Base-by-base conservation (phyloP, 2,113 vertebrate species). In the Equus quagga region DNA sequence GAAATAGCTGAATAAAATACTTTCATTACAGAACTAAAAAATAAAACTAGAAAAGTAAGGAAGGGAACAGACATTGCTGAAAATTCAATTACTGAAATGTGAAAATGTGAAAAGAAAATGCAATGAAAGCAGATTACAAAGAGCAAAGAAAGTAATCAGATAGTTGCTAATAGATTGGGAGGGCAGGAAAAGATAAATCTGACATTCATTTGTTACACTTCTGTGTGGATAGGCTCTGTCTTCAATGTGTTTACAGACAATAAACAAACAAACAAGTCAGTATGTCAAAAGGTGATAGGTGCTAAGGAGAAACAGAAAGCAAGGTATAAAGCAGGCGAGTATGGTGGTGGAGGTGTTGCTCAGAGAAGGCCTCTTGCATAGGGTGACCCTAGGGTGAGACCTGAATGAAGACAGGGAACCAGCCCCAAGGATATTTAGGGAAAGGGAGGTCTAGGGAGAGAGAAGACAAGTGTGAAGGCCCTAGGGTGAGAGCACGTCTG, bases 71-170 rank as follows among this genome's bases (percentile, higher is more conserved):
- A 83, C 23, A 83, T 67, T 0, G 11, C 36, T 82, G 65, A 72
- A 95, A 97, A 95, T 83, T 87, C 33, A 96, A 78, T 97, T 95
- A 96, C 75, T 46, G 58, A 80, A 96, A 97, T 84, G 26, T 84
- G 60, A 78, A 97, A 88, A 95, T 54, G 51, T 54, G 41, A 26
- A 46, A 91, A 81, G 26, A 86, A 95, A 94, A 70, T 26, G 31
- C 46, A 36, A 19, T 54, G 46, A 91, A 84, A 5, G 46, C 46
- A 78, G 36, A 72, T 81, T 89, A 69, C 9, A 83, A 93, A 81
- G 76, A 56, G 33, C 62, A 88, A 56, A 84, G 56, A 80, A 81
- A 76, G 58, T 36, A 86, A 89, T 70, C 84, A 62, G 28, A n/a
- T 87, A 36, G 64, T 28, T 56, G 33, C 17, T 87, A 44, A 89